phyloP scores from a whole-genome alignment of 2,797 vertebrate species.

The Megaceryle alcyon region DNA sequence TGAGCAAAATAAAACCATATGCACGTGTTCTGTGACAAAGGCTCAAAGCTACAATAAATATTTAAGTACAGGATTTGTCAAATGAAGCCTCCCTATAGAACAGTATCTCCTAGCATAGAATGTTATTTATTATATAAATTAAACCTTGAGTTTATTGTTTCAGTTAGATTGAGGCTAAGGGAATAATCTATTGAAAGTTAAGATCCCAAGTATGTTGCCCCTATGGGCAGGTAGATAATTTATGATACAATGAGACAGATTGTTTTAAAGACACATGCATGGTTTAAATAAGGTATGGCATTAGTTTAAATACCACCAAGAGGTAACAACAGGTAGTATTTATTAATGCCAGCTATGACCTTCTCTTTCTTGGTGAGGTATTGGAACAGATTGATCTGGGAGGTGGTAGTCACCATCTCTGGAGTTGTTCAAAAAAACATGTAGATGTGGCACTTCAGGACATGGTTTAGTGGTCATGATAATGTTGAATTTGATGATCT shows the following conservation, averaged over 20 bases:
- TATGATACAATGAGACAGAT: background rate
- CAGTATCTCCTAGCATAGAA: background rate
- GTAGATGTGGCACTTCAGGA: too few relatives aligned
- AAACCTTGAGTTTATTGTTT: background rate
- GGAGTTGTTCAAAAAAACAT: too few relatives aligned
- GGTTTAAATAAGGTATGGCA: background rate
- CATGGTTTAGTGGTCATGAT: too few relatives aligned
- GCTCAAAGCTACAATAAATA: background rate
- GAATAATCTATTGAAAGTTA: background rate
- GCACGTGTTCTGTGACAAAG: background rate
- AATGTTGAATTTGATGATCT: too few relatives aligned
- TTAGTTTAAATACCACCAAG: background rate
- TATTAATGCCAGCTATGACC: background rate
- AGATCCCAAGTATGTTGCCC: background rate
- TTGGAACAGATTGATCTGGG: too few relatives aligned
- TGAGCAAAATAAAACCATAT: background rate
- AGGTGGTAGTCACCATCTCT: too few relatives aligned
- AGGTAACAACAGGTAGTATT: background rate
- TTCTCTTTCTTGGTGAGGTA: background rate
- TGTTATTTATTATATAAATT: background rate
- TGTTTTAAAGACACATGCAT: background rate
- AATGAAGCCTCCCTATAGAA: background rate
- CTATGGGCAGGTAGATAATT: background rate
- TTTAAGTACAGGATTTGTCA: background rate
- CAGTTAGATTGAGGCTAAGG: background rate